phyloP scores from a whole-genome alignment of 2,797 vertebrate species.

The Hipposideros larvatus region DNA sequence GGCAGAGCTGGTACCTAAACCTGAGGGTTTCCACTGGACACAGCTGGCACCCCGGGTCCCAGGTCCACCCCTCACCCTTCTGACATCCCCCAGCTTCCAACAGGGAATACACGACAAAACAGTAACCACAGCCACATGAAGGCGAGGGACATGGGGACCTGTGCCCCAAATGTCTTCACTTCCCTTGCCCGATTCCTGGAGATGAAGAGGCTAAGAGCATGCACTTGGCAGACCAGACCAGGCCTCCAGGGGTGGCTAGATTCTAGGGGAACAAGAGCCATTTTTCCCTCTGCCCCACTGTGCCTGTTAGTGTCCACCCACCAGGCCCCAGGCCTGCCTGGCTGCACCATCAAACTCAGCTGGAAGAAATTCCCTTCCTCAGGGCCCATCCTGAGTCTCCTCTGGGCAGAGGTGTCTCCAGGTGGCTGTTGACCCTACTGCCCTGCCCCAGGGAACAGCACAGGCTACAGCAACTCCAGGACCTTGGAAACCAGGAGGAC shows the following conservation, averaged over 20 bases:
- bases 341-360: fast-evolving
- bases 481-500: conserved; percentile 24
- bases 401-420: background rate
- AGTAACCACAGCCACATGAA: background rate
- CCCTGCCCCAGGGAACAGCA: conserved; percentile 76
- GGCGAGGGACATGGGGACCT: background rate
- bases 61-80: background rate
- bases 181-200: background rate
- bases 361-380: background rate
- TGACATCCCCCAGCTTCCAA: background rate
- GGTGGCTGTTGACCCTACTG: background rate
- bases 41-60: background rate
- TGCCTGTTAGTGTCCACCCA: background rate
- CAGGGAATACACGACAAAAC: background rate
- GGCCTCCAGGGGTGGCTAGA: background rate
- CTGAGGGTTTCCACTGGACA: background rate
- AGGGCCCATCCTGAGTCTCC: background rate
- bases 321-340: background rate
- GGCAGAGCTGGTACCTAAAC: background rate
- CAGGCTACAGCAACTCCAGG: conserved; percentile 26
- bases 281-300: background rate
- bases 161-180: background rate
- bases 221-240: background rate
- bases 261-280: background rate
- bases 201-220: background rate